Evolutionary conservation across 2,888 invertebrate species (phyloP), one percentile per base, ranked within the genome.

Genomic region (Molorchus minor): DNA sequence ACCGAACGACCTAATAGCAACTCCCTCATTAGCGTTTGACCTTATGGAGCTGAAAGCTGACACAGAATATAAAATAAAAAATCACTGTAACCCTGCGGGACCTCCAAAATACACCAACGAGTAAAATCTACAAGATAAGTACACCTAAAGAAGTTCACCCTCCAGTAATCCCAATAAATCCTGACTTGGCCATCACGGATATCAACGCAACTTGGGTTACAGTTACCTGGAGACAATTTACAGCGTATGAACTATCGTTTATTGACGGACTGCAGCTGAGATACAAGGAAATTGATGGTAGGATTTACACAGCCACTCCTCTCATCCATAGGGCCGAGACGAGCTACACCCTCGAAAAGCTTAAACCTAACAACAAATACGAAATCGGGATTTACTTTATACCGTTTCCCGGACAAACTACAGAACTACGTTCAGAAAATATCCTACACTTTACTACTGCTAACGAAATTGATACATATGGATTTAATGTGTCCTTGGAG

Each of bases 201-300:
- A 88, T 90, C 0, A 93, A 93, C 71, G 87, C 93, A 16, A 92
- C 91, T 0, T 89, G 90, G 80, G 87, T 92, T 1, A 88, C 87
- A 49, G 83, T 95, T 1, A 87, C 84, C 44, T 96, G 95, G 95
- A 86, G 92, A 69, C 91, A 90, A 72, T 90, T 95, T 72, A 85
- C 86, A 0, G 90, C 91, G 58, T 87, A 90, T 38, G 94, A 95
- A 75, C 79, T 93, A 65, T 89, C 89, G 71, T 92, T 90, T 71
- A 92, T 95, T 55, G 95, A 96, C 74, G 95, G 94, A 1, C 88
- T 95, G 38, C 94, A 94, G 80, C 82, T 96, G 67, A 87, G 93
- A 69, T 95, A 91, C 78, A 92, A 92, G 72, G 91, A 92, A 75
- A 85, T 89, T 5, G 90, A 91, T 55, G 91, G 90, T 29, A 92